Evolutionary conservation across 2,888 invertebrate species (phyloP), one percentile per base, ranked within the genome.

Genomic region (Parapristionchus giblindavisi): DNA sequence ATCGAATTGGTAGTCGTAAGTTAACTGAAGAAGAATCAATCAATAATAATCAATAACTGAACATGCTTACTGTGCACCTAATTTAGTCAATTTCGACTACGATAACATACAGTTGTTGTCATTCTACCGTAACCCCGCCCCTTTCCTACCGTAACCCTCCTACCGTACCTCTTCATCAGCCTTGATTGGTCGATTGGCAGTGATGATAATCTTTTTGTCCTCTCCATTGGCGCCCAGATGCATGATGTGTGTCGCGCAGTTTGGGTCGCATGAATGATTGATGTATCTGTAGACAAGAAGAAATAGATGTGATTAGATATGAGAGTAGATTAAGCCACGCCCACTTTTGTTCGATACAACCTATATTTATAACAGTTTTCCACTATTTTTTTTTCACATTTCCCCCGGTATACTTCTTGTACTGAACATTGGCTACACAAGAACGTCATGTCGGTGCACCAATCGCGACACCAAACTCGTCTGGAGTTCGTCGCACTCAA

Each of bases 211-310:
- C 89, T 97, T 96, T 89, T 96, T 93, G 89, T 98, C 98, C 78
- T 98, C 95, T 90, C 96, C 95, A 32, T 97, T 95, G 82, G 94
- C 94, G 27, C 80, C 80, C 17, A 80, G 76, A 29, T 77, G 76
- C 71, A 87, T 65, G 32, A 88, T 84, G 91, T 99, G 97, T 60
- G 99, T 96, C 75, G 96, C 95, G 91, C 99, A 99, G 91, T 99
- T 99, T 75, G 99, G 99, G 91, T 95, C 94, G 90, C 99, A 99
- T 74, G 96, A 97, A 91, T 99, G 99, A 91, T 99, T 99, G 89
- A 99, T 95, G 97, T 83, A 83, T 76, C 83, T 78, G 75, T 17
- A 68, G 27, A 27, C 34, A n/a, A n/a, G n/a, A n/a, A n/a, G n/a
- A n/a, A n/a, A n/a, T n/a, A n/a, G n/a, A n/a, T n/a, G n/a, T n/a